Conservation (phyloP, 2,113 vertebrate genomes). For the Sceloporus undulatus region DNA sequence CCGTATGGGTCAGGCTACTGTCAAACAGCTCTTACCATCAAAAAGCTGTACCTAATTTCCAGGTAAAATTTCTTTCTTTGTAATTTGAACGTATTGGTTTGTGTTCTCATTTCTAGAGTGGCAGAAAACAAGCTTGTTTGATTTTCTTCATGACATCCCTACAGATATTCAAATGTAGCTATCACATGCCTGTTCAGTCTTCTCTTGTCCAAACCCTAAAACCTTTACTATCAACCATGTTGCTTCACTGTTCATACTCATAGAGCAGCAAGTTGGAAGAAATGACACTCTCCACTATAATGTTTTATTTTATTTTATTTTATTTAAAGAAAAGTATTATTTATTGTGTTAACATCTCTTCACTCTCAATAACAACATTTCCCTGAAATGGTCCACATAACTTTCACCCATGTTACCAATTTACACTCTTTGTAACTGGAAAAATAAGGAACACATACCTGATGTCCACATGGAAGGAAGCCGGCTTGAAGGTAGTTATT, state of each 20-base stretch:
- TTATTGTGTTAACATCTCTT: neutral
- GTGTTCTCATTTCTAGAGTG: neutral
- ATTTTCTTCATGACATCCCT: neutral
- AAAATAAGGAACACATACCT: constrained; percentile 17
- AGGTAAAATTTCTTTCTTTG: neutral
- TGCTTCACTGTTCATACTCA: neutral
- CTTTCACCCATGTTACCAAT: constrained; percentile 17
- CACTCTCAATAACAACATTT: neutral
- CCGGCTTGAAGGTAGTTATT: constrained; percentile 1
- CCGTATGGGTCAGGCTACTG: too few species aligned
- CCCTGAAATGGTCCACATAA: neutral
- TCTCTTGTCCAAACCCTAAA: neutral
- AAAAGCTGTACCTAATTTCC: too few species aligned
- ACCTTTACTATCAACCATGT: neutral
- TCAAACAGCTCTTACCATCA: too few species aligned
- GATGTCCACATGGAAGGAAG: neutral
- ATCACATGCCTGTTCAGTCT: neutral
- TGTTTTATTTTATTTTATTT: neutral
- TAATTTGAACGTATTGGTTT: neutral
- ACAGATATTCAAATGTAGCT: neutral
- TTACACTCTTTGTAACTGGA: neutral
- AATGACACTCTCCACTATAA: neutral
- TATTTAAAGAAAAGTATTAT: neutral
- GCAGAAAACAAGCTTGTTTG: neutral
- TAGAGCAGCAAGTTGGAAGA: neutral